Base-by-base conservation (phyloP, 1,140 invertebrate species). In the Coelopa frigida region DNA sequence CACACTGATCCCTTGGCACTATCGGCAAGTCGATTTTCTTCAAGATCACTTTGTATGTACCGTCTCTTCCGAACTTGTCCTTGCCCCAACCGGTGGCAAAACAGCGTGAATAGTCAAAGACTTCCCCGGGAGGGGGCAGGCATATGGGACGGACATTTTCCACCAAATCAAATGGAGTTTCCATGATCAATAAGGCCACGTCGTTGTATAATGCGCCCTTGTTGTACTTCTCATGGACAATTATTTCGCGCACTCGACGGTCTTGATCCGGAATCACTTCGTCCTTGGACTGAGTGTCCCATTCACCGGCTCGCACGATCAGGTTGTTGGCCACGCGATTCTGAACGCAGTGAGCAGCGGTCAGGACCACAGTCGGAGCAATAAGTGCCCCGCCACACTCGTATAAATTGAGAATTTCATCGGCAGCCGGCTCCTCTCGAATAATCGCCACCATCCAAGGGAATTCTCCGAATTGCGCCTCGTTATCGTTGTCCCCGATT, bases 401-500 rank as follows among this genome's bases (percentile, higher is more conserved):
- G 49, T 81, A 73, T 49, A 72, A 15, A 48, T 56, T 61, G 76
- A 80, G 59, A 48, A 74, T 76, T 49, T 76, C 65, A 0, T 71
- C 56, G 3, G 72, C 67, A 2, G 72, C 69, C 7, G 75, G 73
- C 7, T 80, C 68, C 4, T 59, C 55, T 54, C 84, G 77, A 11
- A 90, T 70, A 23, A 91, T 70, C 0, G 85, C 86, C 0, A 85
- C 80, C 84, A 87, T 87, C 86, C 86, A 89, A 0, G 86, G 85
- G 64, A 86, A 89, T 63, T 72, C 44, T 1, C 71, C 76, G 26
- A 75, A 77, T 11, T 46, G 29, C 2, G 61, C 45, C 52, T 85
- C 84, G 18, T 77, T 74, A 27, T 84, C 72, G 0, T 56, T 68
- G 26, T 78, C 73, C 0, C 84, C 83, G 0, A 75, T 83, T 38